Evolutionary conservation across 2,113 vertebrate genomes (phyloP), one percentile per base, ranked within the genome.

Genomic region (Platysternon megacephalum): DNA sequence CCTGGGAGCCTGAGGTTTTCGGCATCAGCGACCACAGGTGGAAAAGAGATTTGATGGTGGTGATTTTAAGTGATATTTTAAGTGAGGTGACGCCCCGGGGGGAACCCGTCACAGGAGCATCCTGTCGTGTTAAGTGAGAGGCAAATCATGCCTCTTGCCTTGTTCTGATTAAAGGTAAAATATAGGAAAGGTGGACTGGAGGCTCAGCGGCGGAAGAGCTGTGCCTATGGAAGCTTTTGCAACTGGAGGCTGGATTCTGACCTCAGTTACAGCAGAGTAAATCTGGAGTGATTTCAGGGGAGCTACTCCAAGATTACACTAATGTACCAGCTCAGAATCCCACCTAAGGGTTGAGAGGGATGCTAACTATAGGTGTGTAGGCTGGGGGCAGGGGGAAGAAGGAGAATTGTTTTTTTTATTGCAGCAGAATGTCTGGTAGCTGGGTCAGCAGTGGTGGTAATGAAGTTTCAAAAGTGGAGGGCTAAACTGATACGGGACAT

Each of bases 291-390:
- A 96, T 93, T 95, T 92, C 84, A 88, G 79, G 1, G 1, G 93
- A 95, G 91, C 86, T 97, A 83, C 95, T 97, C 95, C 92, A 91
- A 89, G 93, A 93, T 93, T 95, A 82, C 3, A 2, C 86, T 95
- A 39, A 72, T 89, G 82, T 88, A 76, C 82, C 87, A 93, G 91
- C 28, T 78, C 42, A 29, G 68, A 94, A 88, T 88, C 85, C 65
- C 86, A 97, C 96, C 87, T 91, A 78, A 94, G 96, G 92, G 90
- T 96, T 96, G 39, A 26, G 42, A 46, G 26, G 74, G 24, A 44
- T 16, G 42, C 11, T 46, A 13, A 44, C 44, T 44, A 8, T 7
- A 78, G 74, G 42, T 24, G 22, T 26, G 24, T 44, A 3, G 21
- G 24, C 42, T 44, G 74, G 11, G 26, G 74, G 11, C 1, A 1